Evolutionary conservation across 2,113 vertebrate genomes (phyloP).

Genomic region (Lycocorax pyrrhopterus): DNA sequence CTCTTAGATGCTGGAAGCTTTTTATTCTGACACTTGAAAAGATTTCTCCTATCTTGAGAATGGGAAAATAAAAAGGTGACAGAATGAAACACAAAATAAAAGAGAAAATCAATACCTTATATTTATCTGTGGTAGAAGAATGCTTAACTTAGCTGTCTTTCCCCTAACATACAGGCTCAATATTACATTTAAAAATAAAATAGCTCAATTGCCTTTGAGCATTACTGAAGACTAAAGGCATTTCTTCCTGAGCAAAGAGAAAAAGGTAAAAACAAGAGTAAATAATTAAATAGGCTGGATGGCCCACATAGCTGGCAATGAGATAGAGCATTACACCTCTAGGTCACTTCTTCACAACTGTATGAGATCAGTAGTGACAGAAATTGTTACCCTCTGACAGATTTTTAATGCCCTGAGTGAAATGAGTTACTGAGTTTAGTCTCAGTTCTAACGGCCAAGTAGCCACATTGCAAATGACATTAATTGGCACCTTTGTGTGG

Average conservation of each 20-base stretch:
- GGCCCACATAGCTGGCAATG: not conserved
- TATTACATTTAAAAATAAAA: not conserved
- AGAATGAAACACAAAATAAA: not conserved
- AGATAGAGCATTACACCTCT: not conserved
- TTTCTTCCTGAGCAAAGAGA: not conserved
- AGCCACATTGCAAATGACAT: not conserved
- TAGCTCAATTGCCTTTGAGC: not conserved
- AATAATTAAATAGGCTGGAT: not conserved
- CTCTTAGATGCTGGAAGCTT: not conserved
- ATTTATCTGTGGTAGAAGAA: not conserved
- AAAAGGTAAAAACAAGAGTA: not conserved
- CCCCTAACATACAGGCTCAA: not conserved
- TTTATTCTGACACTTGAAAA: not conserved
- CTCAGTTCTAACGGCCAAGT: not conserved
- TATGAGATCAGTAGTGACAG: slow-evolving; percentile 5
- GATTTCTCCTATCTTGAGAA: not conserved
- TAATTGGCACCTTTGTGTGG: not conserved
- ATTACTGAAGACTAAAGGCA: not conserved
- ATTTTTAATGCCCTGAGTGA: not conserved
- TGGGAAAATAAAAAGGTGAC: not conserved
- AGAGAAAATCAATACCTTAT: not conserved
- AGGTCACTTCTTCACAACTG: not conserved
- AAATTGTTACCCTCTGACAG: not conserved
- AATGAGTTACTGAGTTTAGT: slow-evolving; percentile 6
- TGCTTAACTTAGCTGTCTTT: not conserved